Evolutionary conservation across 2,888 invertebrate species (phyloP), one percentile per base, ranked within the genome.

Genomic region (Orgyia antiqua): DNA sequence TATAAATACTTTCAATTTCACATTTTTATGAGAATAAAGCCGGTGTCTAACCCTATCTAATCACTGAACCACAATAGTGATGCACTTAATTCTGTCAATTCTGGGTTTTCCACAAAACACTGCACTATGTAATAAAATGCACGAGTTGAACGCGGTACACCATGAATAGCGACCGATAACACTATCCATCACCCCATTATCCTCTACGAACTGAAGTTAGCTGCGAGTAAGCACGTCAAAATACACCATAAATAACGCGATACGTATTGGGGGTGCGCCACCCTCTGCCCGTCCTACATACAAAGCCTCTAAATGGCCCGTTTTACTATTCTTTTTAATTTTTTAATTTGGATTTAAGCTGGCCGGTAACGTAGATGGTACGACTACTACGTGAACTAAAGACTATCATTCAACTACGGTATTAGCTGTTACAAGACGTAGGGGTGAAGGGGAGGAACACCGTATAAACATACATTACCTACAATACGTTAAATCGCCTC

Each of bases 131-230:
- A 61, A 58, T 63, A 71, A 65, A 64, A 63, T 66, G 65, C 65
- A 69, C 70, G 51, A 59, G 65, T 71, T 64, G 51, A 62, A 63
- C 73, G 64, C 69, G 58, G 63, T 71, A 69, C 70, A 72, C 75
- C 65, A 59, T 70, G 74, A 75, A 76, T 68, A 74, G 65, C 80
- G 67, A 74, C 79, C 83, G 80, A 83, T 83, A 84, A 82, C 82
- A 84, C 77, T 77, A 83, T 82, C 79, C 82, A 83, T 84, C 84
- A 82, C 76, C 75, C 79, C 72, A 80, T 82, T 79, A 83, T 75
- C 67, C 74, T 61, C 53, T 44, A 64, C 76, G 68, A 68, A 68
- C 58, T 74, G 84, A 84, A 84, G 84, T 79, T 83, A 69, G 83
- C 77, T 63, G 57, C 80, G 70, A 69, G 58, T 63, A 64, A 54